Percentiles rank a stretch among this genome's conserved stretches.
Conservation (phyloP, 2,888 invertebrate genomes). For the Chloroclysta siterata region DNA sequence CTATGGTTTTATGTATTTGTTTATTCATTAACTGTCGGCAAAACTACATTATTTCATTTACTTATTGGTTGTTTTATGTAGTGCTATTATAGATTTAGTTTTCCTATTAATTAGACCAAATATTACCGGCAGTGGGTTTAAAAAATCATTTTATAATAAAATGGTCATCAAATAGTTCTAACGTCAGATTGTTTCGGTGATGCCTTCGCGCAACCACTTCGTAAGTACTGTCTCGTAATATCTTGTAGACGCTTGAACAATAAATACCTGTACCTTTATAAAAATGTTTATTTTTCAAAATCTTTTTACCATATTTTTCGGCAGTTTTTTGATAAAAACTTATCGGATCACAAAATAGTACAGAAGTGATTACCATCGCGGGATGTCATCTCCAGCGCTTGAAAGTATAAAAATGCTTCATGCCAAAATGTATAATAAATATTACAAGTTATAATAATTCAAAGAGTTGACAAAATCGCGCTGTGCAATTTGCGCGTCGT, state of each 20-base stretch:
- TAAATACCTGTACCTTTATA: slow-evolving; percentile 80
- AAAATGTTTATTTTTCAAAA: slow-evolving; percentile 54
- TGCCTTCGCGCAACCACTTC: slow-evolving; percentile 66
- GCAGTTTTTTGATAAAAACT: no score
- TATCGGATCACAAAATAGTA: no score
- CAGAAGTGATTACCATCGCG: no score
- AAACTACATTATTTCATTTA: slow-evolving; percentile 15
- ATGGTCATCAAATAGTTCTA: slow-evolving; percentile 59
- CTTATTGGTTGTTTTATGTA: slow-evolving; percentile 37
- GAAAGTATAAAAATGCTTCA: not conserved
- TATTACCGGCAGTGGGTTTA: slow-evolving; percentile 69
- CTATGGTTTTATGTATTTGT: slow-evolving; percentile 6
- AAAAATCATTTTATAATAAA: slow-evolving; percentile 39
- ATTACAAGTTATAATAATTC: slow-evolving; percentile 32
- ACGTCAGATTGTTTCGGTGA: slow-evolving; percentile 67
- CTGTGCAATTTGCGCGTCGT: slow-evolving; percentile 41
- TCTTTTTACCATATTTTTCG: slow-evolving; percentile 26
- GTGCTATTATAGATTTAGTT: slow-evolving; percentile 47
- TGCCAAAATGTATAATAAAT: slow-evolving; percentile 1
- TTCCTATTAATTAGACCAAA: slow-evolving; percentile 62
- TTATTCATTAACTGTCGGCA: slow-evolving; percentile 11
- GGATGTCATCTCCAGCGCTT: no score
- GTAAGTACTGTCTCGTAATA: slow-evolving; percentile 73
- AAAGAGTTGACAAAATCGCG: slow-evolving; percentile 45
- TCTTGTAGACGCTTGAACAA: slow-evolving; percentile 83